Base-by-base conservation (phyloP, 2,888 invertebrate genomes). In the Pyrrhia umbra region DNA sequence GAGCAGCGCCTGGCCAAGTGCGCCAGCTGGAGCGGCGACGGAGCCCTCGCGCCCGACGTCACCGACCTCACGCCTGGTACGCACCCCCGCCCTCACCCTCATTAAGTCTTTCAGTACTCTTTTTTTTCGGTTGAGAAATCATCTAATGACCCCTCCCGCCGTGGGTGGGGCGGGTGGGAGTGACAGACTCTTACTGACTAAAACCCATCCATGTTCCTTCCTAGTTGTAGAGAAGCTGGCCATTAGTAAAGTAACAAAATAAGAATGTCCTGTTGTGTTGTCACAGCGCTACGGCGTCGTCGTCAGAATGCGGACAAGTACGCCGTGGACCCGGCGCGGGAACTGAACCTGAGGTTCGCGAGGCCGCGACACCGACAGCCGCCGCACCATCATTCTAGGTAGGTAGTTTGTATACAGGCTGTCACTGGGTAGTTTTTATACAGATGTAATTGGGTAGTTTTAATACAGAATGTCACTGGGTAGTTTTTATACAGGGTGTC, bases 291-390 rank as follows among this genome's bases (percentile, higher is more conserved):
- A 39, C 95, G 98, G 18, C 86, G 95, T 1, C 95, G 97, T 42
- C 95, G 98, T 30, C 96, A 97, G 80, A 96, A 97, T 80, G 96
- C 96, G 43, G 95, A 98, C 72, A 98, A 98, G 92, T 98, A 98
- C 92, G 97, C 98, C 23, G 96, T 97, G 25, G 98, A 98, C 93
- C 97, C 97, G 68, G 96, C 97, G 68, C 89, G 93, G 83, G 97
- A 98, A 87, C 93, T 98, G 82, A 97, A 97, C 92, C 95, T 98
- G 82, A 95, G 97, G 68, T 98, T 98, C 94, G 96, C 97, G 84
- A 94, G 98, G 76, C 97, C 97, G n/a, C 84, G 96, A 65, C 95
- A 95, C 75, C 91, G 95, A 23, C 91, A 94, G 80, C 90, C 95
- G 79, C 88, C 93, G 60, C 85, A 85, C 25, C 85, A 89, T 10